Percentiles rank a stretch among this genome's conserved stretches.
Conservation (phyloP, 2,888 invertebrate species). For the Slavum lentiscoides region DNA sequence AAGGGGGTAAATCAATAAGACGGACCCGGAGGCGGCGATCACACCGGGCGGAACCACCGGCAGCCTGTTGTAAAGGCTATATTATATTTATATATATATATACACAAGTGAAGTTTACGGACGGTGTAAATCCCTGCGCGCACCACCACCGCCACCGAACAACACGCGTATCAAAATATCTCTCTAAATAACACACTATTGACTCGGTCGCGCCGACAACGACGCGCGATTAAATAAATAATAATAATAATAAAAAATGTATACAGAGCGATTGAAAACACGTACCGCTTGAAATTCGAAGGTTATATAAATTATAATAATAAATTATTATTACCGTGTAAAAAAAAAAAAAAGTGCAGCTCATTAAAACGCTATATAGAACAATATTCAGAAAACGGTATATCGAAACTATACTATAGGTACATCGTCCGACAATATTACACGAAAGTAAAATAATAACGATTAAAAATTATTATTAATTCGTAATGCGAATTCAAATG, state of each 20-base stretch:
- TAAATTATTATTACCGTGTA: neutral
- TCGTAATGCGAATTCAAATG: neutral
- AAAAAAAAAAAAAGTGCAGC: too few species aligned
- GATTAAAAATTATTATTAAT: neutral
- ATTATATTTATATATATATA: neutral
- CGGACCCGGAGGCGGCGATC: constrained; percentile 52
- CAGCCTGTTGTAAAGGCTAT: constrained; percentile 22
- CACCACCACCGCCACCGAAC: neutral
- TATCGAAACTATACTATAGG: too few species aligned
- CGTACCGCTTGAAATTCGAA: neutral
- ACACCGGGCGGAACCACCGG: constrained; percentile 41
- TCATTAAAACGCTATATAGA: neutral
- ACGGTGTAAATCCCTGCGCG: constrained; percentile 42
- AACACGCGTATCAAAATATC: constrained; percentile 10
- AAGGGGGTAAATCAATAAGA: constrained; percentile 53
- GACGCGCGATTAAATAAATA: constrained; percentile 19
- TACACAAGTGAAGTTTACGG: constrained; percentile 27
- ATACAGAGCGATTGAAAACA: neutral
- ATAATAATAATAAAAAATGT: neutral
- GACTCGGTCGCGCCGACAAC: constrained; percentile 11
- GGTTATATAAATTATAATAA: neutral
- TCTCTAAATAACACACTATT: constrained; percentile 25
- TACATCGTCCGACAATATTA: too few species aligned
- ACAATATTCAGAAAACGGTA: too few species aligned
- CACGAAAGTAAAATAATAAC: too few species aligned